Conservation (phyloP, 1,140 invertebrate species). For the Zophobas morio region DNA sequence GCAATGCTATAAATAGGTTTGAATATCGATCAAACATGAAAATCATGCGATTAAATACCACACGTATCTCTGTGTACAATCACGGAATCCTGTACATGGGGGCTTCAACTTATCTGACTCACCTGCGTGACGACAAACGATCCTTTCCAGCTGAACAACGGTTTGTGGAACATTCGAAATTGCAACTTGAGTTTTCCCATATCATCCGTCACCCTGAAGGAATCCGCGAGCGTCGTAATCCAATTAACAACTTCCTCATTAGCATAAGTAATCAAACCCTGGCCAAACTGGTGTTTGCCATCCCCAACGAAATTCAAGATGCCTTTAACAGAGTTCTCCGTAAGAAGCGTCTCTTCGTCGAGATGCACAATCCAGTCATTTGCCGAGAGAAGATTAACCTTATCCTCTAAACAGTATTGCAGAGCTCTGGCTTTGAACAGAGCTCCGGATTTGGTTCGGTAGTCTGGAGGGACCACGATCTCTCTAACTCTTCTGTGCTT, state of each 20-base stretch:
- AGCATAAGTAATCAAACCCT: constrained; percentile 98
- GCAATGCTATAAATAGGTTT: no score
- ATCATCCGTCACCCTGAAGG: constrained; percentile 96
- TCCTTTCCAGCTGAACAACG: constrained; percentile 98
- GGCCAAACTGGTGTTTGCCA: constrained; percentile 96
- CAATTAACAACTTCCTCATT: constrained; percentile 97
- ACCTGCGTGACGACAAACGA: constrained; percentile 95
- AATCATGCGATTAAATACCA: no score
- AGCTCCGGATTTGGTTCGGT: constrained; percentile 91
- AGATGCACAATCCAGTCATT: constrained; percentile 98
- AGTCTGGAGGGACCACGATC: constrained; percentile 88
- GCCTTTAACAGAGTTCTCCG: constrained; percentile 91
- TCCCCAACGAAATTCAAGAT: constrained; percentile 97
- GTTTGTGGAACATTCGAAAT: constrained; percentile 94
- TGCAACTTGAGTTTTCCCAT: constrained; percentile 97
- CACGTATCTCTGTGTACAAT: no score
- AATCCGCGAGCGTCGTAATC: constrained; percentile 96
- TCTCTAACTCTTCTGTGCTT: constrained; percentile 82
- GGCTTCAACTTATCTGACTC: constrained; percentile 53
- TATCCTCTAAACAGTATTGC: constrained; percentile 96
- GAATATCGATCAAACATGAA: no score
- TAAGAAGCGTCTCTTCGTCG: constrained; percentile 97
- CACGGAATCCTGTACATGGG: not conserved
- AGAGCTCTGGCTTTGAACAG: constrained; percentile 96
- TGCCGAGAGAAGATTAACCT: constrained; percentile 89